Evolutionary conservation across 2,888 invertebrate species (phyloP).

Genomic region (Himalopsyche kuldschensis): DNA sequence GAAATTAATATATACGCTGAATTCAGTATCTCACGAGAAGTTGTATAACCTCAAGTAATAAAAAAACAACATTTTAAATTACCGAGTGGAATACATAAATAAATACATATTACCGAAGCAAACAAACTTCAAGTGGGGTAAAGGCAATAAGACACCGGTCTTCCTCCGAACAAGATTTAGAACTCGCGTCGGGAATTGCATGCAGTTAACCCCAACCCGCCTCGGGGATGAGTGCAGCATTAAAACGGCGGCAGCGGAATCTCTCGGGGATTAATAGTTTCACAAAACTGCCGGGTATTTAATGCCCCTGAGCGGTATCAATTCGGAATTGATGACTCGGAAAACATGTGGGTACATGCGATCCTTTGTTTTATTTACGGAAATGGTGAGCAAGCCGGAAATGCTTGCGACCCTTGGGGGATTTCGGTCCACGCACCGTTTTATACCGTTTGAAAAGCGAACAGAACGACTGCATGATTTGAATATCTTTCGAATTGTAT

Average conservation of each 20-base stretch:
- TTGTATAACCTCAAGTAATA: no score
- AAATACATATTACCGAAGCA: not conserved
- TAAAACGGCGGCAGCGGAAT: not conserved
- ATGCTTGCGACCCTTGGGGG: no score
- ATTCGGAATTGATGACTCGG: not conserved
- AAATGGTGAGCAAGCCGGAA: no score
- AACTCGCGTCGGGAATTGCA: not conserved
- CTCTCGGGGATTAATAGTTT: not conserved
- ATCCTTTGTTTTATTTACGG: not conserved
- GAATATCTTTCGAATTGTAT: no score
- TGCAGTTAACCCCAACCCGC: not conserved
- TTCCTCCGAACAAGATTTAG: not conserved
- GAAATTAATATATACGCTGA: no score
- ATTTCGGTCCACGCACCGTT: no score
- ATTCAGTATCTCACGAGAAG: no score
- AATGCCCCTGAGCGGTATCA: not conserved
- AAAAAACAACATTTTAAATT: no score
- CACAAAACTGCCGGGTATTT: not conserved
- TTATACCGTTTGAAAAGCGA: no score
- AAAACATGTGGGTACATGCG: not conserved
- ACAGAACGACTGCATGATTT: no score
- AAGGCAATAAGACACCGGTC: constrained; percentile 1
- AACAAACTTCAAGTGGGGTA: not conserved
- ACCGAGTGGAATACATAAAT: not conserved
- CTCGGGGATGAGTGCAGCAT: not conserved